These are phyloP conservation scores for Todiramphus chloris DNA, from an alignment of 2,113 vertebrate species.

Conservation along the genomic window DNA sequence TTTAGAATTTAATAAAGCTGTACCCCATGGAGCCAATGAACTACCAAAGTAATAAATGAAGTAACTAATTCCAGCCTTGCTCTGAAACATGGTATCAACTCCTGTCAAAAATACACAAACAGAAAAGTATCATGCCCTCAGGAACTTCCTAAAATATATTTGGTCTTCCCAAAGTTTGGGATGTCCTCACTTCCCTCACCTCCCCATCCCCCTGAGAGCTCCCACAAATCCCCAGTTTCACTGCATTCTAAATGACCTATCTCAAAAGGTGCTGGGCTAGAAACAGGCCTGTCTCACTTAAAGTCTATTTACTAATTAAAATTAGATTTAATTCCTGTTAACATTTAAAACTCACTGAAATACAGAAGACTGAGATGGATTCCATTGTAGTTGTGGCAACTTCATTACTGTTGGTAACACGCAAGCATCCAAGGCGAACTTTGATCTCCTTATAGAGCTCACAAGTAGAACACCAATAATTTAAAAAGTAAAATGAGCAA, in stretches of 20 bases:
- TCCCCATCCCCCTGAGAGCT: rapidly evolving
- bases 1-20: background rate
- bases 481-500: background rate
- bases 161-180: background rate
- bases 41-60: background rate
- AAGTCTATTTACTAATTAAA: background rate
- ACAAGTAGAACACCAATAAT: background rate
- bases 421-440: background rate
- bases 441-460: background rate
- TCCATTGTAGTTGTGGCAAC: background rate
- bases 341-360: background rate
- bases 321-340: background rate
- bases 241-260: background rate
- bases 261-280: background rate
- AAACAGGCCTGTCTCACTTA: background rate
- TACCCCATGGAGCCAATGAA: background rate
- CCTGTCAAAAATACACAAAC: background rate
- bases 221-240: background rate
- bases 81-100: background rate
- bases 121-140: background rate
- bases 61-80: background rate
- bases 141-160: background rate
- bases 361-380: background rate
- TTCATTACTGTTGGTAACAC: background rate
- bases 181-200: background rate